Base-by-base conservation (phyloP, 2,888 invertebrate genomes). In the Harmothoe impar region DNA sequence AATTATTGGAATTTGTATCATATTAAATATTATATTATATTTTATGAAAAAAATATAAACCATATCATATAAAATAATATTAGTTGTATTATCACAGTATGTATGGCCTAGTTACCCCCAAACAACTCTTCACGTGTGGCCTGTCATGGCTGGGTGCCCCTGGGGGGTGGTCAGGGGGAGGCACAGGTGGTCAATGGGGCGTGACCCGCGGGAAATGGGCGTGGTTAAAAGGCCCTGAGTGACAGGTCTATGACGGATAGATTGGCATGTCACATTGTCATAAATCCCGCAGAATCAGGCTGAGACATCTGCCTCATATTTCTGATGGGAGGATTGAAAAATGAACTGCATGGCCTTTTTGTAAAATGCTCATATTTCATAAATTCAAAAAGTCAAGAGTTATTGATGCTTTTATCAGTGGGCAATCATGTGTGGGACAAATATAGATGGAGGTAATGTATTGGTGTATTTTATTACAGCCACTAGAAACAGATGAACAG, bases 221-320 rank as follows among this genome's bases (percentile, higher is more conserved):
- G 72, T 23, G 72, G 72, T 25, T 29, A 29, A 72, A 72, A 72
- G 31, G 25, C 72, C 3, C 17, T 72, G 72, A 72, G 15, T 72
- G 72, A 72, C 72, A 72, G 72, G 3, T 25, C 62, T 29, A 29
- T 72, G 72, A 72, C 25, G 72, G 31, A 72, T 72, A 15, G 72
- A 72, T 29, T 29, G 72, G 72, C 72, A 72, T 62, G 62, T 62
- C 62, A 62, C 1, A n/a, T 62, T 62, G 62, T 62, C 62, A 62
- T 62, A 62, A 62, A 62, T 15, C 54, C 54, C 12, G 54, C 10
- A 17, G 54, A 52, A 52, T 62, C 62, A 62, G 7, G 15, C 23
- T n/a, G 62, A 62, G 23, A 20, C 62, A 62, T 62, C 62, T n/a
- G 62, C 7, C 23, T 62, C 62, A n/a, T 12, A 62, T 62, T 62